phyloP scores from a whole-genome alignment of 2,888 invertebrate genomes.

The Fragum fragum region DNA sequence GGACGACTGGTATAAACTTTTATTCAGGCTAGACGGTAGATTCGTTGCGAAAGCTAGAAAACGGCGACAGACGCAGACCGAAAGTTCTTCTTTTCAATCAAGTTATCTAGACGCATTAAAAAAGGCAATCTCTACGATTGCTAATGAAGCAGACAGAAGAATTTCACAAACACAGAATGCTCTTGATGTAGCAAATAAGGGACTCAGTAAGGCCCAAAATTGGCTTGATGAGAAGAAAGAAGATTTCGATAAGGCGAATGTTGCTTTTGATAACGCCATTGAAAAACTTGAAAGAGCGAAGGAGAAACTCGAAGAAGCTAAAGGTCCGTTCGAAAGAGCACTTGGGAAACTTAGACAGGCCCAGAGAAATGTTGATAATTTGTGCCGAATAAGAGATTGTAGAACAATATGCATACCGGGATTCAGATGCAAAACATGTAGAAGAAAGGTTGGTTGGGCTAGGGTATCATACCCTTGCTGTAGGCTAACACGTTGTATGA shows the following conservation, averaged over 20 bases:
- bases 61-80: slow-evolving; percentile 38
- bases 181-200: slow-evolving; percentile 34
- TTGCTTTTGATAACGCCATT: slow-evolving; percentile 55
- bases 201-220: slow-evolving; percentile 52
- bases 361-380: slow-evolving; percentile 61
- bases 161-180: slow-evolving; percentile 54
- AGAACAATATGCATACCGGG: slow-evolving; percentile 63
- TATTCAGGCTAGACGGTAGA: slow-evolving; percentile 45
- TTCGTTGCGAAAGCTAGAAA: slow-evolving; percentile 46
- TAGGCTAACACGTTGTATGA: slow-evolving; percentile 61
- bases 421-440: slow-evolving; percentile 47
- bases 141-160: slow-evolving; percentile 48
- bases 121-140: slow-evolving; percentile 32
- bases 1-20: slow-evolving; percentile 46
- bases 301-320: slow-evolving; percentile 61
- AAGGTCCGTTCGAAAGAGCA: slow-evolving; percentile 60
- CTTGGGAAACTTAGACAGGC: slow-evolving; percentile 50
- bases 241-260: slow-evolving; percentile 43
- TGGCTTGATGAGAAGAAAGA: slow-evolving; percentile 61
- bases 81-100: slow-evolving; percentile 48
- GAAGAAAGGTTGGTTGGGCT: slow-evolving; percentile 34
- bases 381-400: slow-evolving; percentile 60
- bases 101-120: slow-evolving; percentile 61
- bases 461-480: slow-evolving; percentile 58
- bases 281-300: slow-evolving; percentile 51